phyloP scores from a whole-genome alignment of 2,888 invertebrate genomes.

The Cephus spinipes region DNA sequence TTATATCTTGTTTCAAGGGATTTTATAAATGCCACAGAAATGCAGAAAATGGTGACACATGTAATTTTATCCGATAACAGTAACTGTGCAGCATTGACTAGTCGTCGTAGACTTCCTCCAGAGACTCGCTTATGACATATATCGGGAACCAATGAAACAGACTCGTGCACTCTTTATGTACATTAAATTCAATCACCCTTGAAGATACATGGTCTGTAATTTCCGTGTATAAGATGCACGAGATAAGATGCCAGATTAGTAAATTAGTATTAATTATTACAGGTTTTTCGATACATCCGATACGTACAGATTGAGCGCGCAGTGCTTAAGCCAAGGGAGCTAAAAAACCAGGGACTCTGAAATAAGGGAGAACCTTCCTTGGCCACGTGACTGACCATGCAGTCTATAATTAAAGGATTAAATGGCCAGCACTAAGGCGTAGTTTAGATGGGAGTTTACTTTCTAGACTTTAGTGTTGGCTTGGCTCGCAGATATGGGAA shows the following conservation, averaged over 20 bases:
- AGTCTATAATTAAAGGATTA: slow-evolving; percentile 52
- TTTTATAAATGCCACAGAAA: neutral
- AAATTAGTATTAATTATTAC: too few species aligned
- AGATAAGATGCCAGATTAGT: too few species aligned
- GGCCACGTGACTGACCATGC: neutral
- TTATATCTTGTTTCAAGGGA: neutral
- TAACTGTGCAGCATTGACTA: neutral
- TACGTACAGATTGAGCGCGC: neutral
- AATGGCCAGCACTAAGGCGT: slow-evolving; percentile 37
- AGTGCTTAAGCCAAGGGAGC: neutral
- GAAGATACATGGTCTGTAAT: too few species aligned
- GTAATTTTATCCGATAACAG: neutral
- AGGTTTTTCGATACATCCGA: neutral
- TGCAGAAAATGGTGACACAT: too few species aligned
- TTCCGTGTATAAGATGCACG: too few species aligned
- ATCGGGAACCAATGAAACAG: neutral
- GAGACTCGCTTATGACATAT: neutral
- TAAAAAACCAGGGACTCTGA: neutral
- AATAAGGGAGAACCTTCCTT: neutral
- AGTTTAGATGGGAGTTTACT: slow-evolving; percentile 41
- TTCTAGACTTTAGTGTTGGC: slow-evolving; percentile 24
- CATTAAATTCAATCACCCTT: too few species aligned
- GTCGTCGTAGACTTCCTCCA: too few species aligned
- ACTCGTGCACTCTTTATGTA: too few species aligned
- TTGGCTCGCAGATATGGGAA: slow-evolving; percentile 57